phyloP scores from a whole-genome alignment of 2,113 vertebrate species.

The Scartelaos histophorus region DNA sequence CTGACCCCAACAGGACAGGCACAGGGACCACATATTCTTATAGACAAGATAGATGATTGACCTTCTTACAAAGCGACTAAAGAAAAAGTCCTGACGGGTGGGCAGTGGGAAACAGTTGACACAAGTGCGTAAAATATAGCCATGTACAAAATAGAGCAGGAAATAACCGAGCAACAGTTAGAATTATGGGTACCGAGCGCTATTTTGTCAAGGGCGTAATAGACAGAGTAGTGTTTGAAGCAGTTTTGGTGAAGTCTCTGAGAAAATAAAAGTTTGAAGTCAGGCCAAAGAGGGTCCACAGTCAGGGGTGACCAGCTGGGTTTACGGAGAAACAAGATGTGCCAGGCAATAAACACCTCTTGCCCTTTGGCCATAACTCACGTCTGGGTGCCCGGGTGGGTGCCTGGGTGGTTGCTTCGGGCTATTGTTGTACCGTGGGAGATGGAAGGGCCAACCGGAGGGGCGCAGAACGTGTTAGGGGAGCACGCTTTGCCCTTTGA shows the following conservation, averaged over 20 bases:
- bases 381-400: slow-evolving; percentile 25
- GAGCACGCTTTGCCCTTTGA: slow-evolving; percentile 65
- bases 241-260: not conserved
- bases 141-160: slow-evolving; percentile 24
- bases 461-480: slow-evolving; percentile 25
- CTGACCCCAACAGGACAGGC: no score
- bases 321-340: slow-evolving; percentile 31
- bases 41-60: not conserved
- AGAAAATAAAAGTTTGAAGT: not conserved
- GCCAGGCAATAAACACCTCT: slow-evolving; percentile 60
- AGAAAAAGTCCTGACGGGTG: not conserved
- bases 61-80: not conserved
- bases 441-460: slow-evolving; percentile 18
- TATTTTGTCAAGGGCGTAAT: slow-evolving; percentile 28
- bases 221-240: not conserved
- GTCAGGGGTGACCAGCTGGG: slow-evolving; percentile 30
- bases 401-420: slow-evolving; percentile 42
- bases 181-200: slow-evolving; percentile 26
- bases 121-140: not conserved
- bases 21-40: not conserved
- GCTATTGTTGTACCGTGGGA: slow-evolving; percentile 40
- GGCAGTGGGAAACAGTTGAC: slow-evolving; percentile 4
- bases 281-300: slow-evolving; percentile 21
- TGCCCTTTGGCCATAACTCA: slow-evolving; percentile 48
- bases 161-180: slow-evolving; percentile 34